Percentiles rank a stretch among this genome's conserved stretches.
These are phyloP conservation scores for Tringa solitaria DNA, from an alignment of 2,113 vertebrate species.

Conservation along the genomic window DNA sequence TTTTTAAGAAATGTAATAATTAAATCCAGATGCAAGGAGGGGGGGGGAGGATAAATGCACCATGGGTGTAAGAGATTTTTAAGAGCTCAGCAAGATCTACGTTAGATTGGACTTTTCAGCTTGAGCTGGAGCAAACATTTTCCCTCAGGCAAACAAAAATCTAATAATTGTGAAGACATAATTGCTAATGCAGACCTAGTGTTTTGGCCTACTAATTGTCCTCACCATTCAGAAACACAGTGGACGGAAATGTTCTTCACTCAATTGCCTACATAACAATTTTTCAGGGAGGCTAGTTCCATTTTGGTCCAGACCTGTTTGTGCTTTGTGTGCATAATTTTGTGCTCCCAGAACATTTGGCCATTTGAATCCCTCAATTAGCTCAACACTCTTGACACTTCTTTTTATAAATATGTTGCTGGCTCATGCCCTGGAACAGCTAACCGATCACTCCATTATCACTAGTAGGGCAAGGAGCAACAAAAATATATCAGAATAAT, in stretches of 20 bases:
- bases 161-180: not conserved
- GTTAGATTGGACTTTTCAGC: not conserved
- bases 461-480: slow-evolving; percentile 28
- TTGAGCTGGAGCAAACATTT: not conserved
- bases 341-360: slow-evolving; percentile 9
- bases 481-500: slow-evolving; percentile 1
- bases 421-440: not conserved
- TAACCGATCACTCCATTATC: slow-evolving; percentile 31
- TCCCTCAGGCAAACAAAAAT: not conserved
- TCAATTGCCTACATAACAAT: not conserved
- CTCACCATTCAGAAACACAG: not conserved
- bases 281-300: not conserved
- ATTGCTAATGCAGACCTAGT: slow-evolving; percentile 19
- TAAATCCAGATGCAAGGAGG: slow-evolving; percentile 4
- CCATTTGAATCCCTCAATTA: slow-evolving; percentile 27
- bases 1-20: slow-evolving; percentile 7
- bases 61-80: not conserved
- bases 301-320: slow-evolving; percentile 2
- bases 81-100: not conserved
- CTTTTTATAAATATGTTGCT: slow-evolving; percentile 10
- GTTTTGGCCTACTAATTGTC: slow-evolving; percentile 31
- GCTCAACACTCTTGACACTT: not conserved
- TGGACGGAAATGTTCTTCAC: not conserved
- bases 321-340: slow-evolving; percentile 10
- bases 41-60: not conserved